Evolutionary conservation across 2,888 invertebrate species (phyloP).

Genomic region (Drosophila kambysellisi): DNA sequence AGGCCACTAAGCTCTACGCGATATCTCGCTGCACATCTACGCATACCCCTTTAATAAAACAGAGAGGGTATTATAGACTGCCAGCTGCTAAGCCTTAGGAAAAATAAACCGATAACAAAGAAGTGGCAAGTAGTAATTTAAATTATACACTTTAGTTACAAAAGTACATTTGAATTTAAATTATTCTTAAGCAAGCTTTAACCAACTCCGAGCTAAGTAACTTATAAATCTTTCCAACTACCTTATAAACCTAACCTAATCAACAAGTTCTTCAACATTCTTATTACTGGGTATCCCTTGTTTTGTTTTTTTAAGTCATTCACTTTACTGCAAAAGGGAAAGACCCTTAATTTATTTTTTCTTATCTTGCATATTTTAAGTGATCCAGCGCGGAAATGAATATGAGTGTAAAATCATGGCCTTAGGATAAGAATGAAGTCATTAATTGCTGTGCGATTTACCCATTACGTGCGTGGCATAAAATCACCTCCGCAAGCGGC

Average conservation of each 20-base stretch:
- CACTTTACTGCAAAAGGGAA: background rate
- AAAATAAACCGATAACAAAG: background rate
- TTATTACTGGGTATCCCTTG: background rate
- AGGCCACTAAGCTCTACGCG: constrained; percentile 18
- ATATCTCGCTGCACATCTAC: constrained; percentile 6
- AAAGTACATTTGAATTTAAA: background rate
- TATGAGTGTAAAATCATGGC: constrained; percentile 6
- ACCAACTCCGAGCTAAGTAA: background rate
- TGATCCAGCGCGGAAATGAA: constrained; percentile 16
- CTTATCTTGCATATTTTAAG: constrained; percentile 31
- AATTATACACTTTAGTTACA: too few species aligned
- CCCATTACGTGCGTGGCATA: constrained; percentile 56
- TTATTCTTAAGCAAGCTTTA: background rate
- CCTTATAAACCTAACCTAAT: background rate
- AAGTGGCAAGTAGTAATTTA: too few species aligned
- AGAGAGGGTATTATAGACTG: background rate
- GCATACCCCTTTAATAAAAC: background rate
- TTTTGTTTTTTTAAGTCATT: background rate
- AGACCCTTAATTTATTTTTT: constrained; percentile 4
- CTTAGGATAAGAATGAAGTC: constrained; percentile 47
- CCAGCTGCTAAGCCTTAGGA: background rate
- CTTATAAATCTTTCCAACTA: background rate
- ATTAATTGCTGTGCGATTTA: constrained; percentile 69
- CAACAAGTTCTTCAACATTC: background rate
- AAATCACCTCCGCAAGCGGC: background rate